Base-by-base conservation (phyloP, 2,113 vertebrate genomes). In the Hemibagrus wyckioides region DNA sequence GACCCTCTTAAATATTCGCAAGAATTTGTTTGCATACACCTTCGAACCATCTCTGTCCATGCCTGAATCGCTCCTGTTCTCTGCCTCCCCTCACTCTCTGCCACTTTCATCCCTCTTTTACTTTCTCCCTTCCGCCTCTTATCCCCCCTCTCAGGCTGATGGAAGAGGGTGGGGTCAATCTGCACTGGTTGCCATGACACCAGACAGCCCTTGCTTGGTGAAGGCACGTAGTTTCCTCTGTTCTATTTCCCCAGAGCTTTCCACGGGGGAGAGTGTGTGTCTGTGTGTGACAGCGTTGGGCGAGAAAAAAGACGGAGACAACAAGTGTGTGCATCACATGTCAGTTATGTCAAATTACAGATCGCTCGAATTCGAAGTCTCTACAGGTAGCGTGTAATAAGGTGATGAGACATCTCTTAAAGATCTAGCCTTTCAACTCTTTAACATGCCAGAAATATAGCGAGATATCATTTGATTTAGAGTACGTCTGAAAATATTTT, bases 181-280 rank as follows among this genome's bases (percentile, higher is more conserved):
- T 94, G 94, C 94, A 93, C 92, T 88, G 91, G 97, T 97, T 97
- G 96, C 97, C 96, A 97, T 97, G 96, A 95, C 96, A 97, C 96
- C 96, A 97, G 97, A 97, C 95, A 93, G 97, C 95, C 96, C 94
- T 96, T 93, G 96, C 96, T 96, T 95, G 95, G 93, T 94, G 94
- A 96, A 95, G 95, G 95, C 94, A 96, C 94, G 94, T 94, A 96
- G 96, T 94, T 94, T 95, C 94, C 94, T 95, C 94, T 94, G 94
- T 94, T 96, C 94, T 93, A 95, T 95, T 95, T 95, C 95, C 94
- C 95, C 86, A 88, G 93, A 95, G 95, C 92, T 91, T 92, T 92
- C 86, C 86, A 87, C 88, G 90, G 89, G 90, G 88, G 91, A 89
- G 85, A 63, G 85, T 75, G 87, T 85, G 33, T 69, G 56, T 61